Base-by-base conservation (phyloP, 2,888 invertebrate genomes). In the Morpho achilles region DNA sequence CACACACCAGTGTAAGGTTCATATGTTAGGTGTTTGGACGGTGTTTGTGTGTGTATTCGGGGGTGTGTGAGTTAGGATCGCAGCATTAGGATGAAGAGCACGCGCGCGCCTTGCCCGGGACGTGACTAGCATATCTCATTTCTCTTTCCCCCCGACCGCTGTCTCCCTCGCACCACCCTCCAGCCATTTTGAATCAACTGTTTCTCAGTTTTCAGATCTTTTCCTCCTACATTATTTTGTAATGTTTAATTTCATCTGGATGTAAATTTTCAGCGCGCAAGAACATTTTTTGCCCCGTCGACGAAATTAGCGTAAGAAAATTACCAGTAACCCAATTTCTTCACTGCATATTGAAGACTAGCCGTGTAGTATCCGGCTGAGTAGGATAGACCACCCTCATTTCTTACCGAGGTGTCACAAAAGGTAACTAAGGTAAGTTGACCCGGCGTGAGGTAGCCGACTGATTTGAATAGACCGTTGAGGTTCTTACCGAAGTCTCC, bases 41-140 rank as follows among this genome's bases (percentile, higher is more conserved):
- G 70, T 75, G 70, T 75, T 70, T 66, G 61, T 79, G 82, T 73
- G 80, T 71, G 69, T 73, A 67, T 69, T 73, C 73, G 77, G 75
- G 76, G 79, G 80, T 83, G 83, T 85, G 87, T 76, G 84, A 80
- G 80, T 76, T 77, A 74, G 79, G 79, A 78, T 79, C 77, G 80
- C 79, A 80, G 79, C 83, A 88, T 91, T 87, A 87, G 88, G 79
- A 89, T 87, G 88, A 77, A 76, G 76, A 83, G 82, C 87, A 88
- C 90, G 89, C 85, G 84, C 87, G 84, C 81, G 87, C 86, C 84
- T 84, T 79, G 83, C 84, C 84, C 80, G 81, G 72, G 76, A 90
- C 91, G 91, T 91, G 91, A 91, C 90, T 78, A 78, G 90, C 90
- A 91, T 91, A 79, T 80, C 84, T 82, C 81, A 85, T 80, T 84